Evolutionary conservation across 2,797 vertebrate species (phyloP), one percentile per base, ranked within the genome.

Genomic region (Gallirallus australis): DNA sequence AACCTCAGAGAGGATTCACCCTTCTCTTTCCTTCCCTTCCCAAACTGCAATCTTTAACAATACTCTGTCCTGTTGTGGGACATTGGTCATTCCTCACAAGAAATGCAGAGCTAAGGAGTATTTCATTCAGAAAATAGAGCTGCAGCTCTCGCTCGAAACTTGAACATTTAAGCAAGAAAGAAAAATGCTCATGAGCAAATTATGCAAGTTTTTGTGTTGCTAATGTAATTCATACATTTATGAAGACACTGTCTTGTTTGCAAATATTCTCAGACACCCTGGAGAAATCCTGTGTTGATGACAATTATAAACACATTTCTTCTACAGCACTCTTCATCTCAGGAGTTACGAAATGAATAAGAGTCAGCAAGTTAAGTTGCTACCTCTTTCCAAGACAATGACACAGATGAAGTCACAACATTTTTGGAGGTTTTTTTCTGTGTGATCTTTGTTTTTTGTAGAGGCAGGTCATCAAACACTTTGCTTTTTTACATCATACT

Each of bases 401-500:
- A 68, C 33, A 73, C 14, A 48, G 4, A 33, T 37, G 20, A 57
- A 0, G 0, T 66, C 4, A 76, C 25, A 80, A 30, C 2, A 31
- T 20, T 70, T 70, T 40, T 33, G 31, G 27, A 11, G 30, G 6
- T 1, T 4, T n/a, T 1, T 1, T 9, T 68, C 3, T 1, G 4
- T 47, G 23, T 13, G 4, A 4, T 27, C 56, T 64, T 69, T 5
- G 27, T 66, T 64, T 69, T 63, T 21, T 65, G 12, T 19, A 12
- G 17, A n/a, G 21, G 5, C 12, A 80, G 80, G 66, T 64, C 6
- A 27, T 65, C n/a, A 83, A 77, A 66, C 17, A 59, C 27, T 59
- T 80, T 59, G 9, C 10, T 53, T 60, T 25, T 80, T 73, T 69
- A n/a, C 8, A 52, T 76, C 16, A 54, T 27, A 47, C 30, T 25